These are phyloP conservation scores for Odontamblyopus lacepedii DNA, from an alignment of 2,797 vertebrate genomes.

Conservation along the genomic window DNA sequence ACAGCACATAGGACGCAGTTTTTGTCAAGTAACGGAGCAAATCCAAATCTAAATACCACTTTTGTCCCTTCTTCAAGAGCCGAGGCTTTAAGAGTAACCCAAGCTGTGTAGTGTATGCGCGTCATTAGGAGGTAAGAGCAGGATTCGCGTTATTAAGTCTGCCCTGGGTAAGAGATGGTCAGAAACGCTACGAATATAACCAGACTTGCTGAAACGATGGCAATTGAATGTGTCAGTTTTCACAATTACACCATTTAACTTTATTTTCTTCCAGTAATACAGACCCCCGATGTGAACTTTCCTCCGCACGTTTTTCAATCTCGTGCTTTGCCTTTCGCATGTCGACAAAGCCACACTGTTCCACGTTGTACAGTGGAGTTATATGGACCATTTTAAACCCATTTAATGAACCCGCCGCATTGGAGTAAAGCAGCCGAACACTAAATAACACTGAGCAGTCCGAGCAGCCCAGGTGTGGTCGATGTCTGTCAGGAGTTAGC, in stretches of 20 bases:
- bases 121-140: conserved; percentile 58
- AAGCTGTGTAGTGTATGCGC: conserved; percentile 63
- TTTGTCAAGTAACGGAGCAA: no score
- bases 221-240: conserved; percentile 63
- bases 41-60: no score
- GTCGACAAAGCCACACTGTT: conserved; percentile 57
- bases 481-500: conserved; percentile 50
- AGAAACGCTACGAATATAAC: conserved; percentile 57
- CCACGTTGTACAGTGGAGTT: conserved; percentile 26
- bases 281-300: conserved; percentile 30
- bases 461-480: conserved; percentile 68
- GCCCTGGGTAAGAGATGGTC: conserved; percentile 46
- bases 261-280: conserved; percentile 36
- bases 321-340: conserved; percentile 48
- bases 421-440: conserved; percentile 50
- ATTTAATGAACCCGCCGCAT: conserved; percentile 47
- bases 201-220: conserved; percentile 32
- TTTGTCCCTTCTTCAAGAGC: no score
- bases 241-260: conserved; percentile 57
- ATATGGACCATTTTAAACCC: conserved; percentile 34
- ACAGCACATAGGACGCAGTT: no score
- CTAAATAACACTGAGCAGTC: conserved; percentile 52
- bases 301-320: conserved; percentile 27
- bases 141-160: conserved; percentile 65
- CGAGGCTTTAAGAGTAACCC: conserved; percentile 59